Base-by-base conservation (phyloP, 2,797 vertebrate species). In the Oryzias dopingdopingensis region DNA sequence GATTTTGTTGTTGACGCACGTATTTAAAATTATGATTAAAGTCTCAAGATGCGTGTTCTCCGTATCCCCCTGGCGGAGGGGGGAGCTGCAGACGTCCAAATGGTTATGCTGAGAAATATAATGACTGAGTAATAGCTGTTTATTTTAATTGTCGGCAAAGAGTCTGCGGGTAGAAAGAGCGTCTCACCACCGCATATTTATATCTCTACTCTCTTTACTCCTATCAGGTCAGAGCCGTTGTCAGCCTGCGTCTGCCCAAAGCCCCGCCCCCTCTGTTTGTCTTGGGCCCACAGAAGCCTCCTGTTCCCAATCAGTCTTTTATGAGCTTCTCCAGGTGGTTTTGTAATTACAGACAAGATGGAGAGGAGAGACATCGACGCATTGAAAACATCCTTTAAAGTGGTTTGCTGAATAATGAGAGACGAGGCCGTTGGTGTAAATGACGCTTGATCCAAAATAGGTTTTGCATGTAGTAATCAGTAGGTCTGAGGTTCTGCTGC, bases 121-220 rank as follows among this genome's bases (percentile, higher is more conserved):
- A 37, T 37, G 2, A 12, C 32, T 37, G 26, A 26, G 26, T 6
- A 32, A 12, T 12, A 32, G 32, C 8, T 32, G 6, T 32, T 32
- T 10, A 32, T 12, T 32, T 32, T 6, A 8, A 32, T 32, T 8
- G 78, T 76, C 87, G 87, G 82, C 85, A 71, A 24, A 5, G 6
- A 70, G 85, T 87, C 89, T 90, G 80, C 80, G 76, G 71, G 82
- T 78, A 76, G 82, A 82, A 88, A 84, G 73, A 71, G 71, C 16
- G 58, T 85, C 82, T 90, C 76, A 73, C 54, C 68, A 80, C 57
- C 76, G 76, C 69, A 76, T 81, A 84, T 83, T 81, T 85, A 62
- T 81, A 74, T 70, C 54, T 41, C 51, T 52, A 46, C 45, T 16
- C 37, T 8, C 47, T 23, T 17, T 14, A 14, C 49, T 66, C 64